These are phyloP conservation scores for Basileuterus tristriatus DNA, from an alignment of 2,797 vertebrate genomes.

Conservation along the genomic window DNA sequence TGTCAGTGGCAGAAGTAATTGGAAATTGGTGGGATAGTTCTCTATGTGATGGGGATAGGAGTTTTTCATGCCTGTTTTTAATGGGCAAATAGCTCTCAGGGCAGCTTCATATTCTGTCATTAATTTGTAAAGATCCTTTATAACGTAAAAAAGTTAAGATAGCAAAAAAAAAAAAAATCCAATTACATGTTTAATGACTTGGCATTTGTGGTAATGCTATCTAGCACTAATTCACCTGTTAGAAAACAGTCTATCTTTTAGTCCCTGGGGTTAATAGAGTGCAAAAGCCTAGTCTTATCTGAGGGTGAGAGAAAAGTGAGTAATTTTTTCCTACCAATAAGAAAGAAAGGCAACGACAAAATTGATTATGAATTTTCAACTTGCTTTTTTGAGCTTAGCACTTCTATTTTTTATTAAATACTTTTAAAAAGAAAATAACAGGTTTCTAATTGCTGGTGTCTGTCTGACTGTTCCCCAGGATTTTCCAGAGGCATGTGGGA, in stretches of 20 bases:
- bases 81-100: conserved; percentile 71
- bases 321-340: conserved; percentile 74
- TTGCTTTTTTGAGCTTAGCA: conserved; percentile 12
- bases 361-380: conserved; percentile 67
- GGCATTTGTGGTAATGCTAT: conserved; percentile 81
- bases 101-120: conserved; percentile 66
- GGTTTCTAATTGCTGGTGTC: background rate
- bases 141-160: conserved; percentile 69
- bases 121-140: conserved; percentile 74
- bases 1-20: conserved; percentile 77
- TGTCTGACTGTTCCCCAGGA: background rate
- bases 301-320: conserved; percentile 69
- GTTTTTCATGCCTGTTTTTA: conserved; percentile 72
- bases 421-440: background rate
- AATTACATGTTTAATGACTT: conserved; percentile 82
- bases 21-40: conserved; percentile 75
- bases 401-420: conserved; percentile 17
- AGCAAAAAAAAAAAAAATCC: conserved; percentile 70
- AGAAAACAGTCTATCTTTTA: conserved; percentile 75
- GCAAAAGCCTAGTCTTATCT: conserved; percentile 78
- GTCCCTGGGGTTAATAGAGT: conserved; percentile 80
- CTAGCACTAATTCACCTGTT: conserved; percentile 77
- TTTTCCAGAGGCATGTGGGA: background rate
- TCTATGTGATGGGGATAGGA: conserved; percentile 53
- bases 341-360: conserved; percentile 70